phyloP scores from a whole-genome alignment of 2,797 vertebrate species.

The Xiphorhynchus erythropygius region DNA sequence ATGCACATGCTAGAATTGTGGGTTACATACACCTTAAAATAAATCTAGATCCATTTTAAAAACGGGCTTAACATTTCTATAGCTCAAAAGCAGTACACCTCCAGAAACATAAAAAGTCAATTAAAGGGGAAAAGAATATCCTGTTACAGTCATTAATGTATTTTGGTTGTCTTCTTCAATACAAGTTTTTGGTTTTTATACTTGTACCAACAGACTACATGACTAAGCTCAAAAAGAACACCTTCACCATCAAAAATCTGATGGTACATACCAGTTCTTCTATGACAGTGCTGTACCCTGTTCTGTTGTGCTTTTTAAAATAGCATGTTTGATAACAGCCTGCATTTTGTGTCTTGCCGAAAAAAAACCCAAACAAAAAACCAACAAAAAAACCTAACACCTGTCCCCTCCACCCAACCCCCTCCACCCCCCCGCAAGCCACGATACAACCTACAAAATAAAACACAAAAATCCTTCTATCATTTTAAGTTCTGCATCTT shows the following conservation, averaged over 20 bases:
- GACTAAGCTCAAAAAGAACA: neutral
- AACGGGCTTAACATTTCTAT: neutral
- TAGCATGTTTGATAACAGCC: neutral
- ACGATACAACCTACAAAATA: neutral
- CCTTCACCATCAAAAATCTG: neutral
- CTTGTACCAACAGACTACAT: neutral
- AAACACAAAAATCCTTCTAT: neutral
- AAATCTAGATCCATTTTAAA: neutral
- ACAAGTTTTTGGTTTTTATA: neutral
- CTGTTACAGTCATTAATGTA: neutral
- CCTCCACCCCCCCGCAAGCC: fast-evolving
- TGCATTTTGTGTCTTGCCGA: neutral
- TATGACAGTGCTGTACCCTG: neutral
- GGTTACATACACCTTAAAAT: neutral
- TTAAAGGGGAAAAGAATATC: neutral
- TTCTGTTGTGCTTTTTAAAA: neutral
- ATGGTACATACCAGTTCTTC: neutral
- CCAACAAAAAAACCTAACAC: neutral
- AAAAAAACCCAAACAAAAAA: neutral
- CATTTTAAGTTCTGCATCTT: neutral
- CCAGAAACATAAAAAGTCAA: neutral
- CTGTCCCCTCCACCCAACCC: fast-evolving
- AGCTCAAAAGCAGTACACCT: neutral
- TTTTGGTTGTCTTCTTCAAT: neutral
- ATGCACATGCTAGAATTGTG: neutral